phyloP scores from a whole-genome alignment of 1,140 invertebrate genomes.

The Sarcophaga peregrina region DNA sequence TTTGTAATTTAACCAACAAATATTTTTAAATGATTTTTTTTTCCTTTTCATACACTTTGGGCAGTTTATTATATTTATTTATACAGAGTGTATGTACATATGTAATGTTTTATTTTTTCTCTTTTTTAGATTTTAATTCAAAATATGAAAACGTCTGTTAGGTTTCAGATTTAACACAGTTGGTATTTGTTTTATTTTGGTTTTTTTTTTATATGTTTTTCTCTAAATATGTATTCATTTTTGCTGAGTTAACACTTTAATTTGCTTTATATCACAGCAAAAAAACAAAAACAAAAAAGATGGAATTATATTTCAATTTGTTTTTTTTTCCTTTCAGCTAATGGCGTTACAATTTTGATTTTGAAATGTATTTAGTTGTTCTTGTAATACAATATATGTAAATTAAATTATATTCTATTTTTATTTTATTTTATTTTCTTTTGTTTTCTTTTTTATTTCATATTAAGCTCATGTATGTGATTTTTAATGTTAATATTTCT shows the following conservation, averaged over 20 bases:
- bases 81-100: background rate
- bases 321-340: background rate
- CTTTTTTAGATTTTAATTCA: background rate
- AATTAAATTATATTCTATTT: background rate
- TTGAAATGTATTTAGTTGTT: background rate
- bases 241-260: slow-evolving; percentile 1
- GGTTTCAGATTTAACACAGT: too few species aligned
- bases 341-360: background rate
- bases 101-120: background rate
- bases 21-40: too few species aligned
- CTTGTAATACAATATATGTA: background rate
- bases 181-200: background rate
- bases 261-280: background rate
- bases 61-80: background rate
- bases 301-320: too few species aligned
- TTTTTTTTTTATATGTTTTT: background rate
- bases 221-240: background rate
- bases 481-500: background rate
- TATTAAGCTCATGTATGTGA: background rate
- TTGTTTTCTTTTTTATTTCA: background rate
- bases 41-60: background rate
- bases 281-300: too few species aligned
- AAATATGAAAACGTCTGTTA: background rate
- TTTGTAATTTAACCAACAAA: too few species aligned
- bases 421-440: background rate